These are phyloP conservation scores for Channallabes apus DNA, from an alignment of 2,797 vertebrate species.

Conservation along the genomic window DNA sequence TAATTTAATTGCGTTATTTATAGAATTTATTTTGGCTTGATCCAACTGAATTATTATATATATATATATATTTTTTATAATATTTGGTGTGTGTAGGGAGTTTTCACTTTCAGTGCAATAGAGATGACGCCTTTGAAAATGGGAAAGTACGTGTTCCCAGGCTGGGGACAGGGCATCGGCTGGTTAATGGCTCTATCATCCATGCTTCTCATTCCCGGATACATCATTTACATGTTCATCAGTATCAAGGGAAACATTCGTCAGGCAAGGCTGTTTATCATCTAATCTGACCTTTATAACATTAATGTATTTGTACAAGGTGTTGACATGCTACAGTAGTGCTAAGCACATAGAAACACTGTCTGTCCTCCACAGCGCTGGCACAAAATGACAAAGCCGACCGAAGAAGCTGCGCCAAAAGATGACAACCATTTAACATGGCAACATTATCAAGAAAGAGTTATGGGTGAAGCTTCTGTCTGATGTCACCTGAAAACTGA, in stretches of 20 bases:
- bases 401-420: conserved; percentile 63
- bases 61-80: too few species aligned
- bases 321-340: background rate
- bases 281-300: background rate
- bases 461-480: conserved; percentile 69
- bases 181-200: conserved; percentile 90
- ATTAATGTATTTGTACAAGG: background rate
- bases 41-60: background rate
- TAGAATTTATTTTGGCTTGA: too few species aligned
- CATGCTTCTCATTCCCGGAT: conserved; percentile 86
- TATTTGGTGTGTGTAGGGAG: conserved; percentile 71
- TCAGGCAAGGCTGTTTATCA: conserved; percentile 67
- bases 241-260: conserved; percentile 75
- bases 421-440: conserved; percentile 70
- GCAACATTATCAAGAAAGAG: conserved; percentile 59
- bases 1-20: background rate
- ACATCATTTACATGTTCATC: conserved; percentile 81
- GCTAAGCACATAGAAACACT: background rate
- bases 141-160: conserved; percentile 84
- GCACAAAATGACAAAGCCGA: conserved; percentile 79
- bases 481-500: conserved; percentile 28
- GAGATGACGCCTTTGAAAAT: conserved; percentile 88
- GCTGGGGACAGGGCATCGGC: conserved; percentile 86
- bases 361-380: conserved; percentile 75
- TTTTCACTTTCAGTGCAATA: conserved; percentile 88